phyloP scores from a whole-genome alignment of 2,113 vertebrate genomes.

The Semicossyphus pulcher region DNA sequence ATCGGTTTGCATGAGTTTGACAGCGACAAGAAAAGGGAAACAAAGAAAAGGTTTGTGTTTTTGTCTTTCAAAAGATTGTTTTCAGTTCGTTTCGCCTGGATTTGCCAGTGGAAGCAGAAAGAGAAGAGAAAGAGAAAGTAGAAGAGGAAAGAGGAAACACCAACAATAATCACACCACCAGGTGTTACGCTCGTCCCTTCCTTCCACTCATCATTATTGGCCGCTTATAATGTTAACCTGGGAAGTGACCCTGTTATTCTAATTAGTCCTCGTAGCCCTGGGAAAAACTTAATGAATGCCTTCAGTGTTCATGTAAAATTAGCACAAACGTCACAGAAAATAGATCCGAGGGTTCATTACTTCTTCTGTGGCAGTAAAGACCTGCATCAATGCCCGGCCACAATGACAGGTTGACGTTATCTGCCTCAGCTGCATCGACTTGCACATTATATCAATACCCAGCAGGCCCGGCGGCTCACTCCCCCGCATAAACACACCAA shows the following conservation, averaged over 20 bases:
- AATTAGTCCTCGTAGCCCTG: not conserved
- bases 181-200: not conserved
- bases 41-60: too few relatives aligned
- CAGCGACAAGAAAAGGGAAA: too few relatives aligned
- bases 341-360: constrained; percentile 5
- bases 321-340: constrained; percentile 10
- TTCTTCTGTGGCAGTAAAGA: not conserved
- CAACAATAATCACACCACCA: too few relatives aligned
- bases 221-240: not conserved
- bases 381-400: constrained; percentile 8
- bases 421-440: constrained; percentile 38
- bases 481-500: constrained; percentile 52
- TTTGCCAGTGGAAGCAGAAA: too few relatives aligned
- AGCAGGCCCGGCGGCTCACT: constrained; percentile 14
- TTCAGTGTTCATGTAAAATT: not conserved
- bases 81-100: too few relatives aligned
- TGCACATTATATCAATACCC: constrained; percentile 61
- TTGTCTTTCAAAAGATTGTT: too few relatives aligned
- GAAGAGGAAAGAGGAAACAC: too few relatives aligned
- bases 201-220: not conserved
- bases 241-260: not conserved
- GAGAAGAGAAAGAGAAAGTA: too few relatives aligned
- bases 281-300: not conserved
- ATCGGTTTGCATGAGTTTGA: too few relatives aligned
- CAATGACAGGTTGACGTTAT: constrained; percentile 41